Conservation (phyloP, 1,140 invertebrate genomes). For the Sinonovacula constricta region DNA sequence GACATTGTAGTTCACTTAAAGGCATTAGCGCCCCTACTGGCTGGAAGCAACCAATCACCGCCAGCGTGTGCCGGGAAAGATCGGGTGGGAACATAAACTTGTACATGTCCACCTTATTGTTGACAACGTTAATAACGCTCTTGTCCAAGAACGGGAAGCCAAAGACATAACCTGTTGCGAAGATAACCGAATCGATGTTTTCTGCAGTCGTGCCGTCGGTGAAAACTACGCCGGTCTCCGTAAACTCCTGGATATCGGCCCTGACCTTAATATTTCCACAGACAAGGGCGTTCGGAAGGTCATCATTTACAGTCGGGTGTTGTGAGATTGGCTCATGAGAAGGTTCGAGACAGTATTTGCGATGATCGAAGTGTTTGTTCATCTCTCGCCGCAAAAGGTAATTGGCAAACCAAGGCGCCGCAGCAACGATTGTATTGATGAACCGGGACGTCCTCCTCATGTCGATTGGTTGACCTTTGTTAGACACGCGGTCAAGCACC, state of each 20-base stretch:
- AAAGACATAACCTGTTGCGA: conserved; percentile 72
- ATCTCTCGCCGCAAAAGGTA: conserved; percentile 10
- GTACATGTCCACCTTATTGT: conserved; percentile 78
- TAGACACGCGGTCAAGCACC: conserved; percentile 76
- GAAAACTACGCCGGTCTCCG: conserved; percentile 75
- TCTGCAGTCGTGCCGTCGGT: conserved; percentile 74
- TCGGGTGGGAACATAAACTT: conserved; percentile 79
- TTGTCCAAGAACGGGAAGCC: conserved; percentile 72
- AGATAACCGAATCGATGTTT: conserved; percentile 68
- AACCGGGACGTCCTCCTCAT: conserved; percentile 39
- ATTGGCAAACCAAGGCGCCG: conserved; percentile 63
- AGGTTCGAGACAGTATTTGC: conserved; percentile 78
- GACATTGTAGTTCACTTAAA: conserved; percentile 71
- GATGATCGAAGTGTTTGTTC: conserved; percentile 78
- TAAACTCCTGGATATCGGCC: conserved; percentile 74
- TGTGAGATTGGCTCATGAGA: conserved; percentile 76
- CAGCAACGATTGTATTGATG: too few relatives aligned
- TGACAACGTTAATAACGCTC: conserved; percentile 62
- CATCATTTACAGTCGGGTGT: conserved; percentile 78
- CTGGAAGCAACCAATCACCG: conserved; percentile 80
- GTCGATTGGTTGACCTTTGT: conserved; percentile 60
- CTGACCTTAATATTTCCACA: conserved; percentile 78
- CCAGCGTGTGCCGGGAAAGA: conserved; percentile 72
- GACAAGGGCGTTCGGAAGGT: conserved; percentile 80
- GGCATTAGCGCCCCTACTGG: conserved; percentile 80